Evolutionary conservation across 2,113 vertebrate species (phyloP), one percentile per base, ranked within the genome.

Genomic region (Peromyscus californicus): DNA sequence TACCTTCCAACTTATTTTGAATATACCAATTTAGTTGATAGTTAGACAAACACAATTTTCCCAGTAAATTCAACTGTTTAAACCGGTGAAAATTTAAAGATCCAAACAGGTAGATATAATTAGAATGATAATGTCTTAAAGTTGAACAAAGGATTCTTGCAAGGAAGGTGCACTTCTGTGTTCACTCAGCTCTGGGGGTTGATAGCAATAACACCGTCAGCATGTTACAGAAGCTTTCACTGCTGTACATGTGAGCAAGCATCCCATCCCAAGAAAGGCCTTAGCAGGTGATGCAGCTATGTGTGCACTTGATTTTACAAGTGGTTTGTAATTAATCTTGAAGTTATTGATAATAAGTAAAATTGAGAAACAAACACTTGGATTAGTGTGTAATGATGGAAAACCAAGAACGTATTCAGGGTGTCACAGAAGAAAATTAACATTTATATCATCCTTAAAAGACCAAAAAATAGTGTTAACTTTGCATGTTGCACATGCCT

Each of bases 301-400:
- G 26, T 29, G 36, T 87, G 0, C 3, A 65, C 4, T 65, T 72
- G 12, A 13, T 57, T 96, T 94, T 15, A 54, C 31, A 42, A 54
- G 11, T 80, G 26, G 21, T 80, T 97, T 96, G 63, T 74, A 45
- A 22, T 42, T 90, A 57, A 69, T 48, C 48, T 89, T 91, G 33
- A 54, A 89, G 11, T 3, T 67, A 70, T 57, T 72, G 76, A 84
- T 86, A 29, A 67, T 57, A 94, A 93, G 82, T 93, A 45, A 74
- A 78, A 57, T 36, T 24, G 19, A 93, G 74, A 86, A 94, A 80
- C 12, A 70, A 19, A 92, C 57, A 67, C 1, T 24, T 75, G 57
- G 26, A 54, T 78, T 63, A 85, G 29, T 67, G 76, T 48, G 5
- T 0, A 31, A 12, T 51, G 15, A 2, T 21, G 26, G 54, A 82